Evolutionary conservation across 2,113 vertebrate species (phyloP).

Genomic region (Rhinolophus sinicus): DNA sequence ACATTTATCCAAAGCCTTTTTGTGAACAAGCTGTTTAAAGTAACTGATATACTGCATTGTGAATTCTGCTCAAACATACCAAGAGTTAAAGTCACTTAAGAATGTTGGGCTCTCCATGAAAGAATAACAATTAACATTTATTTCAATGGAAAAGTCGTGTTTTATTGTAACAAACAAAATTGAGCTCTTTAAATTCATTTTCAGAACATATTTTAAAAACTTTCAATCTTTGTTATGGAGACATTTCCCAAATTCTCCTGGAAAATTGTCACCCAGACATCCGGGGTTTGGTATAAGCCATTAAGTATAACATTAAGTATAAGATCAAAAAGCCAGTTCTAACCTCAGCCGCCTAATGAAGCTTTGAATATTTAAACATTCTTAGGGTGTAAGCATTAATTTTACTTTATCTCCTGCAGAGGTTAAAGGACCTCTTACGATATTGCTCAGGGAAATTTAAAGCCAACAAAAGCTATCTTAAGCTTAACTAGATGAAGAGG

Average conservation of each 20-base stretch:
- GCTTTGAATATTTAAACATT: background rate
- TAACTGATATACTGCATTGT: background rate
- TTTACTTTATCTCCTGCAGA: conserved; percentile 22
- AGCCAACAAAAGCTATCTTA: background rate
- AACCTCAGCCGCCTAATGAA: background rate
- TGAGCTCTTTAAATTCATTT: conserved; percentile 24
- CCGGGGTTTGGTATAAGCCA: background rate
- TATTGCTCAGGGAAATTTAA: conserved; percentile 21
- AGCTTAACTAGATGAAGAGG: background rate
- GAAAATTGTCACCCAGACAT: background rate
- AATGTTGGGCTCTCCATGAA: conserved; percentile 16
- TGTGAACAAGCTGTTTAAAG: conserved; percentile 12
- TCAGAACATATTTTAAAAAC: background rate
- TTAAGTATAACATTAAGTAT: background rate
- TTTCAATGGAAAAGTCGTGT: conserved; percentile 47
- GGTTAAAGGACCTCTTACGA: background rate
- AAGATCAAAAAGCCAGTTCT: background rate
- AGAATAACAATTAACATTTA: background rate
- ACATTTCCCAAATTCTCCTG: background rate
- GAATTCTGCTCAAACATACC: conserved; percentile 32
- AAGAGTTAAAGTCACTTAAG: background rate
- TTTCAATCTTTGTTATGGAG: background rate
- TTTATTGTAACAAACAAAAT: conserved; percentile 29
- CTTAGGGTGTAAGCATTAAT: background rate
- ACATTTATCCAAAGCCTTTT: background rate